Conservation (phyloP, 1,140 invertebrate genomes). For the Drosophila biarmipes region DNA sequence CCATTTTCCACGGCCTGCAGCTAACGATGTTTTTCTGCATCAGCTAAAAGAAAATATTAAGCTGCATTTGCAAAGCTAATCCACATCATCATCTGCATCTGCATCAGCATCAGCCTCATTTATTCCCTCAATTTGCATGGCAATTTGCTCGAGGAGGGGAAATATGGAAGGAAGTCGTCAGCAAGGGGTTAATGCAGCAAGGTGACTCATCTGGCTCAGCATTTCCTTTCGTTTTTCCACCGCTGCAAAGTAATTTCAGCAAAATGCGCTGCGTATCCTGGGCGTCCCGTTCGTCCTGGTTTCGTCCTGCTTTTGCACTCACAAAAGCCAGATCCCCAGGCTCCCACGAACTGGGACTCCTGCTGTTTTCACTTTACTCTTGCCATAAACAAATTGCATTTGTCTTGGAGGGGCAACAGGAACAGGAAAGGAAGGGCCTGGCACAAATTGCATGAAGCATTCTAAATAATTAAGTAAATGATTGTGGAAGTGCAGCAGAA, state of each 20-base stretch:
- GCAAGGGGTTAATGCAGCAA: slow-evolving; percentile 36
- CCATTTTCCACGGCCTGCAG: not conserved
- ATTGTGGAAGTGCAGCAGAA: slow-evolving; percentile 11
- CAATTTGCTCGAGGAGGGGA: slow-evolving; percentile 30
- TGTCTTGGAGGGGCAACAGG: slow-evolving; percentile 11
- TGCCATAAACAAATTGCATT: slow-evolving; percentile 49
- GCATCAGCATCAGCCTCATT: slow-evolving; percentile 41
- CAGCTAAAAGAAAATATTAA: slow-evolving; percentile 27
- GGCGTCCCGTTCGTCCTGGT: not conserved
- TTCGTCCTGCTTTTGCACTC: not conserved
- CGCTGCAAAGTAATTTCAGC: slow-evolving; percentile 32
- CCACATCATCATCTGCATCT: slow-evolving; percentile 32
- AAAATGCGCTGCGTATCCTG: slow-evolving; percentile 23
- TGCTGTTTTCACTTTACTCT: slow-evolving; percentile 13
- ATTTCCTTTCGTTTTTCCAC: slow-evolving; percentile 20
- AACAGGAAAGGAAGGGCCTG: not conserved
- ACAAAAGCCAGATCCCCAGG: slow-evolving; percentile 30
- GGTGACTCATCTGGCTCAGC: slow-evolving; percentile 40
- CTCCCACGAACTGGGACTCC: slow-evolving; percentile 12
- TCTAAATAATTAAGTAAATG: slow-evolving; percentile 72
- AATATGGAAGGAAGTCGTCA: slow-evolving; percentile 20
- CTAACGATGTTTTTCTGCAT: slow-evolving; percentile 27
- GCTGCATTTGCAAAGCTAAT: slow-evolving; percentile 47
- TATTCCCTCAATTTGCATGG: slow-evolving; percentile 47
- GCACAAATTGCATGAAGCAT: slow-evolving; percentile 54